Conservation (phyloP, 2,113 vertebrate species). For the Numenius arquata region DNA sequence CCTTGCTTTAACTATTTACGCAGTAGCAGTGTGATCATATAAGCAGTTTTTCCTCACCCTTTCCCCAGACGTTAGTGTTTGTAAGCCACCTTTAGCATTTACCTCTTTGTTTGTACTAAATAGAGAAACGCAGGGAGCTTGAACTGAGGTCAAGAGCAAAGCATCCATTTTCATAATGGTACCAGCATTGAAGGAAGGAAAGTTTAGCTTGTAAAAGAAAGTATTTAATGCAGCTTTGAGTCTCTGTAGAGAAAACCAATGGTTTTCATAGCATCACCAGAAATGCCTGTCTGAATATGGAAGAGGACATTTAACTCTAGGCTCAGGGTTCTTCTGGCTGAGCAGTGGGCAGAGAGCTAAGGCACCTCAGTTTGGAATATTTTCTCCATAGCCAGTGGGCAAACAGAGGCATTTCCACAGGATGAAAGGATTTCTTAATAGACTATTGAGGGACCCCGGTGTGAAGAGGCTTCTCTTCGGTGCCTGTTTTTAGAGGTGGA, state of each 20-base stretch:
- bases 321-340: neutral
- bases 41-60: neutral
- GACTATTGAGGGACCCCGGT: neutral
- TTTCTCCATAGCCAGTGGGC: neutral
- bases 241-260: neutral
- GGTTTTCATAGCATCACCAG: neutral
- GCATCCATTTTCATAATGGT: conserved; percentile 15
- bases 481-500: neutral
- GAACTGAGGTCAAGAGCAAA: conserved; percentile 39
- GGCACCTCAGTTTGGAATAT: neutral
- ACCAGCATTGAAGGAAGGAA: neutral
- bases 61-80: neutral
- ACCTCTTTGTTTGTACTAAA: conserved; percentile 8
- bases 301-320: neutral
- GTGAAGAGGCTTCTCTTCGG: neutral
- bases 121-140: neutral
- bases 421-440: neutral
- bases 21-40: neutral
- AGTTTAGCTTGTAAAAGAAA: neutral
- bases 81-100: neutral
- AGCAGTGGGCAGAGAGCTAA: neutral
- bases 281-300: neutral
- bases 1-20: neutral
- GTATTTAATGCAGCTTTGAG: neutral
- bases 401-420: neutral